Conservation (phyloP, 1,140 invertebrate species). For the Leguminivora glycinivorella region DNA sequence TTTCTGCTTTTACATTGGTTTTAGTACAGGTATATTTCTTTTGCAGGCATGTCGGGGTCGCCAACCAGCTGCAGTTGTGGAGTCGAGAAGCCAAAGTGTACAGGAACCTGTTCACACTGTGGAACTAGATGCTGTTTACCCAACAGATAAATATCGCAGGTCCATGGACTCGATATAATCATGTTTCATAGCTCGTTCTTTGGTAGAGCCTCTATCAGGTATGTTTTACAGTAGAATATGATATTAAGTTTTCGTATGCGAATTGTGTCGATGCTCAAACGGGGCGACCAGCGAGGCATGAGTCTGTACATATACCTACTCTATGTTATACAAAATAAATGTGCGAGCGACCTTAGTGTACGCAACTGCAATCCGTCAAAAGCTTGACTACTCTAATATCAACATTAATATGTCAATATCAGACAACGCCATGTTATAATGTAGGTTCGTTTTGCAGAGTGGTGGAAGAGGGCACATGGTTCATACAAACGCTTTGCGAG, state of each 20-base stretch:
- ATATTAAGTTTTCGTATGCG: no score
- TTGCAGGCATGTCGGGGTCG: neutral
- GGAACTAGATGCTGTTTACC: neutral
- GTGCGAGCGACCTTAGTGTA: no score
- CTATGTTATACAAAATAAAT: no score
- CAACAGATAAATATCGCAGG: neutral
- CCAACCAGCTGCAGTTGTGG: neutral
- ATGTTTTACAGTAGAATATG: neutral
- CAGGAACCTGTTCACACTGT: neutral
- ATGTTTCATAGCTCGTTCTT: conserved; percentile 10
- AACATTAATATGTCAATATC: no score
- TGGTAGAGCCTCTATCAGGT: conserved; percentile 7
- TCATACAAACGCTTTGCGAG: neutral
- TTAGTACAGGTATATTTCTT: neutral
- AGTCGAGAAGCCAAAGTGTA: neutral
- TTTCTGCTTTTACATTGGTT: no score
- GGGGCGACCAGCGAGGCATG: no score
- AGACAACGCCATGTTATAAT: no score
- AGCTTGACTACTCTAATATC: no score
- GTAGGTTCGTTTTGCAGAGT: no score
- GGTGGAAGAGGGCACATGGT: neutral
- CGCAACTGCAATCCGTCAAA: no score
- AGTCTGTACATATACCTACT: no score
- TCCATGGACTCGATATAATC: conserved; percentile 4
- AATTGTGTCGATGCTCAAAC: no score